These are phyloP conservation scores for Hipposideros larvatus DNA, from an alignment of 2,797 vertebrate species.

Conservation along the genomic window DNA sequence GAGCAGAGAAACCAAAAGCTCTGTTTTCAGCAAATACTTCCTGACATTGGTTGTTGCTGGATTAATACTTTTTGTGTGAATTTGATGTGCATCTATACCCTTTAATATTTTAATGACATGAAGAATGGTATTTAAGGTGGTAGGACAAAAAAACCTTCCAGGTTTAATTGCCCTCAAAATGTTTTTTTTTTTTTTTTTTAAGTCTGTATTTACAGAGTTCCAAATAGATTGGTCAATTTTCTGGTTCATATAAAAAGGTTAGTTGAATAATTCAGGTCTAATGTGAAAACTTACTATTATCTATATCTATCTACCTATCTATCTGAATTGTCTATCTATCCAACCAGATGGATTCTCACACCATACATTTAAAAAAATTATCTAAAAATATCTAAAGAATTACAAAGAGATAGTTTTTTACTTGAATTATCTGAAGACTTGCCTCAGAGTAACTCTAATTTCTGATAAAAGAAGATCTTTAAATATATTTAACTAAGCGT, in stretches of 20 bases:
- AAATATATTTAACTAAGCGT: constrained; percentile 58
- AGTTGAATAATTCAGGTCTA: neutral
- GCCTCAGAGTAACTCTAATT: constrained; percentile 39
- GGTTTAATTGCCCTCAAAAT: neutral
- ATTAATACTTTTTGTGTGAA: neutral
- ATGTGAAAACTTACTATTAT: neutral
- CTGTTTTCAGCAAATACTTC: neutral
- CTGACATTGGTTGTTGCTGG: neutral
- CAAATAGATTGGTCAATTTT: neutral
- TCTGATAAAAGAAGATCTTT: constrained; percentile 57
- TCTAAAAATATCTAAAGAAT: constrained; percentile 25
- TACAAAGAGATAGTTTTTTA: constrained; percentile 16
- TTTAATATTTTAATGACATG: neutral
- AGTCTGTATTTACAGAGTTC: neutral
- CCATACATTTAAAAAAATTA: neutral
- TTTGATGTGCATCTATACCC: neutral
- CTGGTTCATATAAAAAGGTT: neutral
- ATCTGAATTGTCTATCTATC: neutral
- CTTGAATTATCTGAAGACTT: constrained; percentile 55
- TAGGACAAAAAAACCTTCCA: neutral
- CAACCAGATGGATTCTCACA: neutral
- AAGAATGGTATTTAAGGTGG: neutral
- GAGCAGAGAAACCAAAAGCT: neutral
- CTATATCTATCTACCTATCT: neutral
- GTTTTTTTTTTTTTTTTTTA: neutral